Evolutionary conservation across 2,888 invertebrate genomes (phyloP), one percentile per base, ranked within the genome.

Genomic region (Eristalis pertinax): DNA sequence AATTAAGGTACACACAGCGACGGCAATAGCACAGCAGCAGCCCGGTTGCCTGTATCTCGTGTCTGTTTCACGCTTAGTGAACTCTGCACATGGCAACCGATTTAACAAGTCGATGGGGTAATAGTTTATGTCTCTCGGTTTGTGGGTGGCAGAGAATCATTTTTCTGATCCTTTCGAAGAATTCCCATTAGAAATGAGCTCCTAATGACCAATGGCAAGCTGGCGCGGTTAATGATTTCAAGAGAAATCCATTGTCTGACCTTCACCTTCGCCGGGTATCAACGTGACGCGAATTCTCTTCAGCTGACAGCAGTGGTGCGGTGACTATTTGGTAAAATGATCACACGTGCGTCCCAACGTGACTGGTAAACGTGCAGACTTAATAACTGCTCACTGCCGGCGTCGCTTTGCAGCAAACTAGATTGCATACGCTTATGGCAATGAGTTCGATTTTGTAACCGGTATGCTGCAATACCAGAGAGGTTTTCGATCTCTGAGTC

Each of bases 321-420:
- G 7, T 62, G 26, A 60, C n/a, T 78, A 77, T 85, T 85, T 81
- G 63, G 75, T 68, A 72, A 73, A 73, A 73, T 64, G 29, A 68
- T 73, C 41, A 73, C 85, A 85, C 85, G 81, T 85, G 81, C 19
- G 35, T 41, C 68, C 15, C 81, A 85, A 85, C 85, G 85, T 85
- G 85, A 85, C 64, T 63, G n/a, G 10, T 10, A 60, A 85, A 85
- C 85, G 85, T 85, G 85, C 77, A 77, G 77, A 81, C 43, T 70
- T 73, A 72, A 32, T 79, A 78, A 64, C 63, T 35, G n/a, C 68
- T 62, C 10, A 60, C 50, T 67, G 67, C 81, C 41, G 72, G 50
- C 76, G 35, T 70, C 80, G 76, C 60, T 81, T 50, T 41, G 60
- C 68, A 64, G 69, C 64, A 81, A 77, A 81, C 73, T 64, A 35